Percentiles rank a stretch among this genome's conserved stretches.
Evolutionary conservation across 2,888 invertebrate genomes (phyloP).

Genomic region (Eueremaeus valkanovi): DNA sequence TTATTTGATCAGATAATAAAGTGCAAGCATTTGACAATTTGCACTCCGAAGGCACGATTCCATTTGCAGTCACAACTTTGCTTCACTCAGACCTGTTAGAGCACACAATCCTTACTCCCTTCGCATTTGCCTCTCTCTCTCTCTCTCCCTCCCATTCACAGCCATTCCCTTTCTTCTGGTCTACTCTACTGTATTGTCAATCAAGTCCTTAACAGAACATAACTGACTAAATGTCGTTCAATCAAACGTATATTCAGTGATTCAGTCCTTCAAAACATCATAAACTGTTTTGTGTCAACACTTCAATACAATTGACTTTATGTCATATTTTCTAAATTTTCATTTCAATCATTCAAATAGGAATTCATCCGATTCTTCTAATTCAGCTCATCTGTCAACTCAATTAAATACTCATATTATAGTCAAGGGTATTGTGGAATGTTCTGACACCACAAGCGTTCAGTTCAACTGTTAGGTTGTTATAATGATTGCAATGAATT

Average conservation of each 20-base stretch:
- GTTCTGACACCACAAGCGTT: no score
- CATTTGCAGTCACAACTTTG: background rate
- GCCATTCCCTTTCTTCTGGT: background rate
- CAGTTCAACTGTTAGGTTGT: no score
- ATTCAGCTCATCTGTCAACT: no score
- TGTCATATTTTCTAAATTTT: no score
- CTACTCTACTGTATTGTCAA: background rate
- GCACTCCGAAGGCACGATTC: conserved; percentile 13
- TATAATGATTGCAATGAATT: no score
- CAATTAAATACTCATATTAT: no score
- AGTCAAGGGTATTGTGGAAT: no score
- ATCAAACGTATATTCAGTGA: conserved; percentile 23
- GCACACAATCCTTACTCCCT: background rate
- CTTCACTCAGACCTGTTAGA: background rate
- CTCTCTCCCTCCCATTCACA: background rate
- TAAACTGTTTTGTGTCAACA: conserved; percentile 17
- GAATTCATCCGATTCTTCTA: no score
- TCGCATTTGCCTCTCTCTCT: conserved; percentile 10
- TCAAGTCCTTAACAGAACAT: no score
- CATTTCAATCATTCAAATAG: no score
- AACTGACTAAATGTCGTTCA: background rate
- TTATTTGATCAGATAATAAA: conserved; percentile 33
- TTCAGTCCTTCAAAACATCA: background rate
- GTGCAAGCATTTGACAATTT: conserved; percentile 21
- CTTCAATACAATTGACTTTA: background rate